Percentiles rank a stretch among this genome's conserved stretches.
phyloP scores from a whole-genome alignment of 2,113 vertebrate species.

The Gulo gulo region DNA sequence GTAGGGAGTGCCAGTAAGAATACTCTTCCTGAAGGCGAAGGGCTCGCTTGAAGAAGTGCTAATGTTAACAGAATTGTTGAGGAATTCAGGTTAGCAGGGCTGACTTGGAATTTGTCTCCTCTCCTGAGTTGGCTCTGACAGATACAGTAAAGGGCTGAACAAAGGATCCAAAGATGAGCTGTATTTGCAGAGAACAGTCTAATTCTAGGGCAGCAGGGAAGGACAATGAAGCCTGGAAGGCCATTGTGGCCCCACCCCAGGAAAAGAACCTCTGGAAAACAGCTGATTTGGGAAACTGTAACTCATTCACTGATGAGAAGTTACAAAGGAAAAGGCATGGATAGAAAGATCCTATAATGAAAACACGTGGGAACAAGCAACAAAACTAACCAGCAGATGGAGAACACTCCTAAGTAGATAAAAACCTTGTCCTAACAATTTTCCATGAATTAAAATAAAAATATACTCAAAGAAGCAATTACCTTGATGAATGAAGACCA shows the following conservation, averaged over 20 bases:
- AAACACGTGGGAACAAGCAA: background rate
- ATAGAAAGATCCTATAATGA: background rate
- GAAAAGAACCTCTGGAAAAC: background rate
- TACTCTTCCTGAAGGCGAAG: background rate
- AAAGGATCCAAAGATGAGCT: background rate
- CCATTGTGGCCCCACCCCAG: background rate
- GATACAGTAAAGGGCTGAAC: background rate
- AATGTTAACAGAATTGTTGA: background rate
- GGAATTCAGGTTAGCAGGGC: background rate
- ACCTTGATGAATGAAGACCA: background rate
- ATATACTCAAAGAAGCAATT: background rate
- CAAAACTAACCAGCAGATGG: background rate
- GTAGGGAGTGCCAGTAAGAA: background rate
- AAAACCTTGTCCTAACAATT: background rate
- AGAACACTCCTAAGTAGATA: background rate
- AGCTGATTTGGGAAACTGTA: background rate
- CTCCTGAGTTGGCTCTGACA: background rate
- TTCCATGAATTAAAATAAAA: slow-evolving; percentile 21
- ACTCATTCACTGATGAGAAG: background rate
- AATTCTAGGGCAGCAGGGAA: background rate
- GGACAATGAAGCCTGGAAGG: background rate
- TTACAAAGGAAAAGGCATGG: background rate
- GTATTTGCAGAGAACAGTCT: background rate
- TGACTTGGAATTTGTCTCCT: no score
- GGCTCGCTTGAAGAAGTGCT: background rate